Evolutionary conservation across 2,888 invertebrate species (phyloP), one percentile per base, ranked within the genome.

Genomic region (Drosophila stalkeri): DNA sequence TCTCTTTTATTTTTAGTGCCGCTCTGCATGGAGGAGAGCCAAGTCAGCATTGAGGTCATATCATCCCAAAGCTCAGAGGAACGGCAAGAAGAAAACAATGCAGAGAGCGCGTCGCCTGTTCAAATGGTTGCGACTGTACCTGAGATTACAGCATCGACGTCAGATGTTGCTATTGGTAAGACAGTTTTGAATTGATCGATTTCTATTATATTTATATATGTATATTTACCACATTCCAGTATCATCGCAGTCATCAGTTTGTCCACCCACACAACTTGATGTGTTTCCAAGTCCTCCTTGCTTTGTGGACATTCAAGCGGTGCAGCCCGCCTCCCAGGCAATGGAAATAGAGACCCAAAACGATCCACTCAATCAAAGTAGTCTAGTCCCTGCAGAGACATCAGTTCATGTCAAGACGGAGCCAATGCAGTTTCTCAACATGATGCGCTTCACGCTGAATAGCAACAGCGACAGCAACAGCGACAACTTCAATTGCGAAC

Each of bases 271-370:
- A 8, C 72, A 85, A 31, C 47, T 80, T 0, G 46, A 56, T 7
- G 3, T 2, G 9, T 46, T 64, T 3, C 41, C 52, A 0, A 1
- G 33, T 3, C 16, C 27, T 8, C 16, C 47, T 0, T 63, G n/a
- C 20, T 89, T 87, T 35, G 77, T 85, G 31, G 77, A 85, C 31
- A 57, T 89, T 0, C 44, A 46, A 4, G 31, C 7, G 35, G 57
- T 77, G 3, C 49, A 18, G 14, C 63, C 57, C 0, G 57, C 66
- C 11, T 62, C 72, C 7, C 76, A 84, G 56, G n/a, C 12, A 6
- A 3, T 20, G 0, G 60, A 74, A 7, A 3, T 20, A 1, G 63
- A 74, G 20, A 31, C n/a, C 11, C 43, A 61, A 51, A 56, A 6
- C 35, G 83, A 84, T 68, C 83, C 83, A 6, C 76, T 83, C 1